Evolutionary conservation across 1,140 invertebrate species (phyloP).

Genomic region (Anthonomus grandis): DNA sequence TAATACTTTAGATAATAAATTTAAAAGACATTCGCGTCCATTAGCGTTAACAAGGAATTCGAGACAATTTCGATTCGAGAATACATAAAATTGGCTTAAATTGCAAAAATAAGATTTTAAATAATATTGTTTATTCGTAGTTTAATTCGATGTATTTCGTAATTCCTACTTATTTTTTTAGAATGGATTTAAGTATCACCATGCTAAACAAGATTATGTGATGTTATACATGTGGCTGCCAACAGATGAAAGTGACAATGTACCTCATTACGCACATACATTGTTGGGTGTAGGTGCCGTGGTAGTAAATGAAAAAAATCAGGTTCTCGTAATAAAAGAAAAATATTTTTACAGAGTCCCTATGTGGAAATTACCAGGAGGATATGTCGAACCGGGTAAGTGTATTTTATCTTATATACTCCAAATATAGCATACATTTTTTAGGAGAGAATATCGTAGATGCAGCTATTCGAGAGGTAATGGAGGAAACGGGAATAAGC

Average conservation of each 20-base stretch:
- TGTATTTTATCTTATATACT: background rate
- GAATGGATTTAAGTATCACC: conserved; percentile 84
- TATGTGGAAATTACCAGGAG: conserved; percentile 88
- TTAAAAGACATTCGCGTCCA: background rate
- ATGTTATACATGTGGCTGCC: conserved; percentile 81
- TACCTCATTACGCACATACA: conserved; percentile 82
- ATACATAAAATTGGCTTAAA: no score
- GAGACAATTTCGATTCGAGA: no score
- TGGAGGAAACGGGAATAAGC: conserved; percentile 83
- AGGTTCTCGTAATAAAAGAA: conserved; percentile 79
- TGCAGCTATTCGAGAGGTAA: conserved; percentile 79
- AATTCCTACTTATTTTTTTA: conserved; percentile 45
- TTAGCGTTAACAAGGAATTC: no score
- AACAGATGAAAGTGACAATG: conserved; percentile 57
- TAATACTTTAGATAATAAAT: conserved; percentile 11
- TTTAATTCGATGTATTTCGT: no score
- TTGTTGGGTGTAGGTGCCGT: conserved; percentile 84
- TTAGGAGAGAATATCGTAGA: conserved; percentile 75
- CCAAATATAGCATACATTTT: no score
- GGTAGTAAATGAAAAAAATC: conserved; percentile 70
- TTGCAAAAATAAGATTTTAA: no score
- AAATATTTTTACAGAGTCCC: conserved; percentile 54
- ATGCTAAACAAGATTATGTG: conserved; percentile 74
- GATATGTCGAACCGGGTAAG: conserved; percentile 80
- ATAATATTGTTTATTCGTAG: no score